Evolutionary conservation across 2,113 vertebrate species (phyloP).

Genomic region (Hyaena hyaena): DNA sequence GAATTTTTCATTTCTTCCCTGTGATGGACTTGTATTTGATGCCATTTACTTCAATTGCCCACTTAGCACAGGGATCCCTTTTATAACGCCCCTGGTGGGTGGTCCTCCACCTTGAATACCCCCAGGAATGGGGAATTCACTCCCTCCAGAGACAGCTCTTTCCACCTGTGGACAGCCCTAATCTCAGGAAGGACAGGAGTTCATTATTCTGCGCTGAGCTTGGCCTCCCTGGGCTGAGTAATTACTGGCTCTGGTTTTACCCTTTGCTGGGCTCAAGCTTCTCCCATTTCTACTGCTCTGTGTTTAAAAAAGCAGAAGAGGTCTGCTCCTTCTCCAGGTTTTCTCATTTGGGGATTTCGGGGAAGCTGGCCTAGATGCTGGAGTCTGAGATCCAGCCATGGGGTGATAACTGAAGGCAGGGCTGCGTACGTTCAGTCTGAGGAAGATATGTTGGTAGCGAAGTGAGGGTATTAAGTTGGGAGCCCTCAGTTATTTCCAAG

Average conservation of each 20-base stretch:
- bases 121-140: neutral
- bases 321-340: neutral
- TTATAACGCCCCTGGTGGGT: fast-evolving
- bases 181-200: neutral
- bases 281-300: neutral
- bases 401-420: too few species aligned
- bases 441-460: neutral
- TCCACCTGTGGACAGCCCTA: neutral
- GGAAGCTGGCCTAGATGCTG: neutral
- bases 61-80: neutral
- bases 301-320: neutral
- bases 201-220: neutral
- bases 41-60: neutral
- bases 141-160: neutral
- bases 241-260: neutral
- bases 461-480: neutral
- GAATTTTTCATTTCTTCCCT: neutral
- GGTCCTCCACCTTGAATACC: neutral
- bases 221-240: neutral
- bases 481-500: neutral
- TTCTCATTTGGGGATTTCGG: neutral
- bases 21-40: neutral
- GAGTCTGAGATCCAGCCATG: neutral
- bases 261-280: neutral
- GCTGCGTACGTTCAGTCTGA: neutral